Base-by-base conservation (phyloP, 2,113 vertebrate genomes). In the Nothocercus nigrocapillus region DNA sequence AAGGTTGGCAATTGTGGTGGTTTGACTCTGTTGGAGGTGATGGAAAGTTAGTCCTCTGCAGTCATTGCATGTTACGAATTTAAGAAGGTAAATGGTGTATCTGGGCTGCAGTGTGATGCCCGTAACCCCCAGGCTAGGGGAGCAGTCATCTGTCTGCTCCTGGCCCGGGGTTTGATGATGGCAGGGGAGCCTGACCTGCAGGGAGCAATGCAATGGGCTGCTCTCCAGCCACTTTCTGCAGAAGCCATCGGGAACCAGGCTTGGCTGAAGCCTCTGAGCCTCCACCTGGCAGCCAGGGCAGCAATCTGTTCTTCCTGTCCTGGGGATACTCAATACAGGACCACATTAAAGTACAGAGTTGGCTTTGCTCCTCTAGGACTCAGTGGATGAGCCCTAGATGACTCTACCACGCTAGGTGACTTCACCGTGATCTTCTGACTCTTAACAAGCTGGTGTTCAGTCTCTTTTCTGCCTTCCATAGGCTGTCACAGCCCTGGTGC, bases 201-300 rank as follows among this genome's bases (percentile, higher is more conserved):
- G 4, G 53, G 5, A 73, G 11, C 28, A 3, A 28, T 11, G 1
- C 24, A 21, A 17, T 17, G 4, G n/a, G 47, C 66, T 78, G 64
- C 45, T 83, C 30, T 36, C 34, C 78, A 68, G 80, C 47, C 68
- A 44, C 62, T 67, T 85, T 73, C 58, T 93, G 58, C 85, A 66
- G 82, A 12, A 62, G 44, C 62, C 56, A 7, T 32, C 17, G 21
- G 30, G 88, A 80, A 58, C 45, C 53, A 69, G 53, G 28, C 68
- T 66, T 7, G 63, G 78, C 14, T n/a, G 82, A 54, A 88, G 66
- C 40, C 34, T 10, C 32, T 6, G 5, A 34, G 59, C 42, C 34
- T 4, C 16, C 44, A 1, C 22, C 3, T 2, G 49, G 62, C n/a
- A 6, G 40, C 0, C 2, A 20, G 76, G 54, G 51, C n/a, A 7